Conservation (phyloP, 2,888 invertebrate species). For the Drosophila atripex region DNA sequence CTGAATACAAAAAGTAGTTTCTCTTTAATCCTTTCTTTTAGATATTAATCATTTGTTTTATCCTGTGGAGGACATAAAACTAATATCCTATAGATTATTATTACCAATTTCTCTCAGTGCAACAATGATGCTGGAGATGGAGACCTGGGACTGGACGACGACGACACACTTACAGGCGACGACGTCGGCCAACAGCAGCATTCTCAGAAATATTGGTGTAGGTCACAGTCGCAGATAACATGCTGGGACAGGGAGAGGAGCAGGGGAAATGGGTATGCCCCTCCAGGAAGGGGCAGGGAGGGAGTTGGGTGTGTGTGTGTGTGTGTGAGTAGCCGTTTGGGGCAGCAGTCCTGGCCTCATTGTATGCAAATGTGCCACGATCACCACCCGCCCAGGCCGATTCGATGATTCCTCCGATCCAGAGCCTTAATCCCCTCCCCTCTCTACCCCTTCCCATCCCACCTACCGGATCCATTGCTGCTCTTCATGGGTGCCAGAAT, state of each 20-base stretch:
- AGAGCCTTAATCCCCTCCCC: constrained; percentile 8
- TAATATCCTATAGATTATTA: background rate
- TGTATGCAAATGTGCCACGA: constrained; percentile 84
- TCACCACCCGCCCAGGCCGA: constrained; percentile 74
- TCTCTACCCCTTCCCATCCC: constrained; percentile 30
- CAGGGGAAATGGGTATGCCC: background rate
- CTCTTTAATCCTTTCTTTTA: too few relatives aligned
- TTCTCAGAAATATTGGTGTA: constrained; percentile 85
- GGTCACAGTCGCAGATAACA: constrained; percentile 84
- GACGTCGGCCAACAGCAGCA: constrained; percentile 79
- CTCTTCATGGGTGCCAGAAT: constrained; percentile 76
- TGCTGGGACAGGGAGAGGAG: constrained; percentile 72
- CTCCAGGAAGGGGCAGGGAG: background rate
- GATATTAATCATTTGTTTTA: too few relatives aligned
- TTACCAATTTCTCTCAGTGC: background rate
- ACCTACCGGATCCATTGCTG: constrained; percentile 40
- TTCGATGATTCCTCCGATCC: constrained; percentile 25
- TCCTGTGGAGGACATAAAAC: background rate
- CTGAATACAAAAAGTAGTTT: too few relatives aligned
- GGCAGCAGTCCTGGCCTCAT: constrained; percentile 79
- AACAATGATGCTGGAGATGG: constrained; percentile 14
- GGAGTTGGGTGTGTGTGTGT: constrained; percentile 14
- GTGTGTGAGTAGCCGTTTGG: constrained; percentile 21
- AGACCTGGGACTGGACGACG: constrained; percentile 49
- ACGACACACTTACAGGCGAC: constrained; percentile 76